Evolutionary conservation across 2,113 vertebrate genomes (phyloP).

Genomic region (Bos indicus): DNA sequence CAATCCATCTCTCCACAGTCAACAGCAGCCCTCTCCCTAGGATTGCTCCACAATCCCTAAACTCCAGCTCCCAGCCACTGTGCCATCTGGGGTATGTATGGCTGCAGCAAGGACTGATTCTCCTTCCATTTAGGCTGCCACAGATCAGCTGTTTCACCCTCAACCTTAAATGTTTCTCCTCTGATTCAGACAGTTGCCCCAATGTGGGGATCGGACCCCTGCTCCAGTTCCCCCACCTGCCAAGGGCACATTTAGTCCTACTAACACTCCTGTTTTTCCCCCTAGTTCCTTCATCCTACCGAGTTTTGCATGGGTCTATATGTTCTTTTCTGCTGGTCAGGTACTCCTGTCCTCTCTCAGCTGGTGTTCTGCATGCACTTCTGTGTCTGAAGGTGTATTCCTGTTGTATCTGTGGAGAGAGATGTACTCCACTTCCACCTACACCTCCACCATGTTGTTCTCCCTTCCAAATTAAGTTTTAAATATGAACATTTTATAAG

Average conservation of each 20-base stretch:
- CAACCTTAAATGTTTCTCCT: neutral
- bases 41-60: neutral
- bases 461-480: conserved; percentile 15
- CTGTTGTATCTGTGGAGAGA: neutral
- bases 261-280: neutral
- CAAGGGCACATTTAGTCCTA: neutral
- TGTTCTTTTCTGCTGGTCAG: neutral
- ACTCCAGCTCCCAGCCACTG: neutral
- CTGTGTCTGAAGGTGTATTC: neutral
- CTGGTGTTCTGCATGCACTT: neutral
- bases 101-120: neutral
- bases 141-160: neutral
- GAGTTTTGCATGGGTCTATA: neutral
- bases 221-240: neutral
- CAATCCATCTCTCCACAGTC: neutral
- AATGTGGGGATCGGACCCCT: neutral
- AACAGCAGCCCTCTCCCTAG: neutral
- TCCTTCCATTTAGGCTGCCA: neutral
- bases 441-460: neutral
- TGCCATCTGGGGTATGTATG: neutral
- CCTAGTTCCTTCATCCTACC: neutral
- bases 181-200: neutral
- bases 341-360: neutral
- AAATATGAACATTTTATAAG: neutral
- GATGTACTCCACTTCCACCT: neutral